Percentiles rank a stretch among this genome's conserved stretches.
Conservation (phyloP, 2,113 vertebrate species). For the Galbula dea region DNA sequence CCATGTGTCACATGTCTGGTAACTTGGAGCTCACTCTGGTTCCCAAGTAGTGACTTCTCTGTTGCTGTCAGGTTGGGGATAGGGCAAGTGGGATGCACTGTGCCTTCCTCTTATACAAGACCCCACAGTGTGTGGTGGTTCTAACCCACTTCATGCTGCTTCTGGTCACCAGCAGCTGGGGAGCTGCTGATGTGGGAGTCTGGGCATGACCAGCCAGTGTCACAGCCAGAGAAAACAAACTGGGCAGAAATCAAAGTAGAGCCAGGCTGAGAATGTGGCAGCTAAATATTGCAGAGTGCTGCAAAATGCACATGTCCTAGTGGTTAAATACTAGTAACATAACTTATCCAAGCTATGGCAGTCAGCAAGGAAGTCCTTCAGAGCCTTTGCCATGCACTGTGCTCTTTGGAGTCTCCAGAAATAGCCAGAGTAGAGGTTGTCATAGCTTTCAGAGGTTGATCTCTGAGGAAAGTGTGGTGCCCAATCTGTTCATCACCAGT, state of each 20-base stretch:
- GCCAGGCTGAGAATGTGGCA: neutral
- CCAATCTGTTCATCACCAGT: neutral
- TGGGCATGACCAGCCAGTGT: rapidly evolving
- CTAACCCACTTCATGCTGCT: rapidly evolving
- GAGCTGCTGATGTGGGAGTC: neutral
- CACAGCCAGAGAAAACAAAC: neutral
- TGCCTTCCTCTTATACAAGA: neutral
- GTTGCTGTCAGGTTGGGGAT: rapidly evolving
- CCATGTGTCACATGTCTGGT: neutral
- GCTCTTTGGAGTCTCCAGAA: neutral
- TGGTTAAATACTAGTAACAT: neutral
- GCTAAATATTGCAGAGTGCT: neutral
- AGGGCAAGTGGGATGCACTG: rapidly evolving
- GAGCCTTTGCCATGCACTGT: neutral
- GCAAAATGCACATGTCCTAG: neutral
- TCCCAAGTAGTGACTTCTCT: neutral
- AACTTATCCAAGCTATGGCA: neutral
- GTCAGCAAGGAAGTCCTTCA: neutral
- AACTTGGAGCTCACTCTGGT: neutral
- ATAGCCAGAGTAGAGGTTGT: neutral
- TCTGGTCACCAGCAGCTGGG: neutral
- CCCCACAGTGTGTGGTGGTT: rapidly evolving
- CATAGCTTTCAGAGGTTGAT: neutral
- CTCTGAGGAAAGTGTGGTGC: neutral
- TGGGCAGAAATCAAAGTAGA: neutral